A percentile compares a stretch with the other conserved stretches of the same genome.
Evolutionary conservation across 2,888 invertebrate species (phyloP).

Genomic region (Watsonalla binaria): DNA sequence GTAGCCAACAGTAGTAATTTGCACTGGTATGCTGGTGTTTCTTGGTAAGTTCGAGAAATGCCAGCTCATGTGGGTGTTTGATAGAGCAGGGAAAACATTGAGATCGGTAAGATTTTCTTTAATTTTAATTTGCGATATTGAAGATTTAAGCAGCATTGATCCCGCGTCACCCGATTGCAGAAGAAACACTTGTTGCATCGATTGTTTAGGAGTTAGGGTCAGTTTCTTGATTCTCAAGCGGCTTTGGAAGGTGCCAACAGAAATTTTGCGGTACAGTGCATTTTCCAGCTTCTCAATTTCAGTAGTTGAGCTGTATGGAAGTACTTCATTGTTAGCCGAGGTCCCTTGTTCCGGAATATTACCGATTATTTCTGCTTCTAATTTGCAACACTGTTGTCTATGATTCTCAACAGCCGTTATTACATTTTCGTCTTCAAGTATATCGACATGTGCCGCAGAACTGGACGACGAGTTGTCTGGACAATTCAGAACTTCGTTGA

Average conservation of each 20-base stretch:
- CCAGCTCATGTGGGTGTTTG: conserved; percentile 39
- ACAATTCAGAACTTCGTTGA: conserved; percentile 14
- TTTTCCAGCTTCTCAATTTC: conserved; percentile 43
- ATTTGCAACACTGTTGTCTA: conserved; percentile 8
- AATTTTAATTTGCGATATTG: conserved; percentile 31
- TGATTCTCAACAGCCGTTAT: conserved; percentile 40
- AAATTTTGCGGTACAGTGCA: conserved; percentile 37
- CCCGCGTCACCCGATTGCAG: conserved; percentile 54
- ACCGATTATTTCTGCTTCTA: conserved; percentile 3
- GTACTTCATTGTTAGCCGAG: conserved; percentile 10
- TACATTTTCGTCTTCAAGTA: conserved; percentile 44
- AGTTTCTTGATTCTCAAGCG: conserved; percentile 49
- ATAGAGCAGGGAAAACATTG: conserved; percentile 28
- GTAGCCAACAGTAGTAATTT: conserved; percentile 57
- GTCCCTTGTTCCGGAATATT: conserved; percentile 1
- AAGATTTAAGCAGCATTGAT: conserved; percentile 43
- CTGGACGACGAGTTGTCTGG: conserved; percentile 27
- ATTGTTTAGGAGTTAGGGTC: conserved; percentile 53
- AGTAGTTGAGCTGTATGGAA: conserved; percentile 23
- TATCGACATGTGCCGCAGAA: conserved; percentile 39
- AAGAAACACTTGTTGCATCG: conserved; percentile 42
- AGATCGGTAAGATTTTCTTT: conserved; percentile 27
- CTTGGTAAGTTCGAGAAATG: conserved; percentile 39
- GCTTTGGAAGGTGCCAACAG: conserved; percentile 46
- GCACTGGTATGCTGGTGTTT: conserved; percentile 16